Conservation (phyloP, 1,140 invertebrate genomes). For the Drosophila azteca region DNA sequence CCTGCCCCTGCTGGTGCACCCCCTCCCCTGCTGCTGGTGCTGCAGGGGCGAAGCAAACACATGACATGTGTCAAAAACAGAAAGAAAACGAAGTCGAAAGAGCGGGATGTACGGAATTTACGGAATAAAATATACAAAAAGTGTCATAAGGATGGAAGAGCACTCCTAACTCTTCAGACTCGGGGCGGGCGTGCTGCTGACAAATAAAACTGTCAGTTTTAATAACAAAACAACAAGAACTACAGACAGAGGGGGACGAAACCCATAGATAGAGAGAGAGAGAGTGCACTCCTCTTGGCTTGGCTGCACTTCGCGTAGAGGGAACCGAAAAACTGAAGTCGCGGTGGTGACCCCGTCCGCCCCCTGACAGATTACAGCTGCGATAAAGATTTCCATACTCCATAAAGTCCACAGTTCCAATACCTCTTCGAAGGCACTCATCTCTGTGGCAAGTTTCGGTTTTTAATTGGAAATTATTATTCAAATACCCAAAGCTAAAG, state of each 20-base stretch:
- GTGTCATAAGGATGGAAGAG: constrained; percentile 67
- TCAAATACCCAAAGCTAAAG: constrained; percentile 25
- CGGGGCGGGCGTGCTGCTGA: constrained; percentile 50
- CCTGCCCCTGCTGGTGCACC: neutral
- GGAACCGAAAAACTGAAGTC: constrained; percentile 30
- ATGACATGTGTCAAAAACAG: constrained; percentile 74
- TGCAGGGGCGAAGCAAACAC: constrained; percentile 30
- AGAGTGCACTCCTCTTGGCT: constrained; percentile 55
- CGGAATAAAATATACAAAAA: constrained; percentile 68
- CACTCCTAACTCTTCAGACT: constrained; percentile 11
- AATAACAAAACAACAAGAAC: constrained; percentile 61
- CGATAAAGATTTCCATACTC: constrained; percentile 54
- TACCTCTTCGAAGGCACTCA: constrained; percentile 30
- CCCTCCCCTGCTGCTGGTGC: neutral
- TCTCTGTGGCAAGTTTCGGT: constrained; percentile 10
- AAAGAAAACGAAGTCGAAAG: constrained; percentile 8
- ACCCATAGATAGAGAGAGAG: neutral
- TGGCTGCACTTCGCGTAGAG: constrained; percentile 53
- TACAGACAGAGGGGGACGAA: constrained; percentile 16
- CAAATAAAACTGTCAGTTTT: constrained; percentile 82
- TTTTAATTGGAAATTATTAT: constrained; percentile 67
- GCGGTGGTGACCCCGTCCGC: constrained; percentile 8
- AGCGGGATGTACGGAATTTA: constrained; percentile 39
- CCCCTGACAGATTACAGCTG: constrained; percentile 78
- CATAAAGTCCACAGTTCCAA: constrained; percentile 23